Conservation (phyloP, 2,113 vertebrate species). For the Leucopsar rothschildi region DNA sequence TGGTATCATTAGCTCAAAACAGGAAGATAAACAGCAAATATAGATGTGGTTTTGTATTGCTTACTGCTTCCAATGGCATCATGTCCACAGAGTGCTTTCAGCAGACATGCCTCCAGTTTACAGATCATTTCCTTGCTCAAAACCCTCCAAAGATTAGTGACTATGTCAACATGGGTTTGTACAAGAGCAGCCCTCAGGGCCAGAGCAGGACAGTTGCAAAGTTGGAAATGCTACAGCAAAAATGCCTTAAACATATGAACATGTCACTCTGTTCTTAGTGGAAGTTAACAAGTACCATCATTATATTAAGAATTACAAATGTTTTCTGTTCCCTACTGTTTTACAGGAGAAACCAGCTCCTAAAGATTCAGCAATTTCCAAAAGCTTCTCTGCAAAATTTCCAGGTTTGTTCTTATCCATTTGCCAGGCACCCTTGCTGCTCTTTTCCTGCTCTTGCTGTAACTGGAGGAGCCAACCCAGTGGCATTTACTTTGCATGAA, state of each 20-base stretch:
- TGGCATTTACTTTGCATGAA: background rate
- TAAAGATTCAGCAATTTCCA: background rate
- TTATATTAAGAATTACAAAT: background rate
- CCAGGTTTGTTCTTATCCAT: background rate
- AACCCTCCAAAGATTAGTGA: constrained; percentile 11
- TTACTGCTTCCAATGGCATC: background rate
- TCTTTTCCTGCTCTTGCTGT: background rate
- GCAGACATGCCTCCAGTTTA: background rate
- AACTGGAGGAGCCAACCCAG: background rate
- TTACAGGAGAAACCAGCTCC: background rate
- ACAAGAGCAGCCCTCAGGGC: background rate
- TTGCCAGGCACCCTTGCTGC: background rate
- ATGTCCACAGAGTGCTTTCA: background rate
- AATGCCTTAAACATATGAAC: background rate
- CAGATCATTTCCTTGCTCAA: background rate
- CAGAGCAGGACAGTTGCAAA: background rate
- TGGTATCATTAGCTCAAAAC: background rate
- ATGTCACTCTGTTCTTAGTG: background rate
- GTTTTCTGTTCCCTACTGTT: background rate
- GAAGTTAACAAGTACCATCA: background rate
- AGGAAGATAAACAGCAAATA: background rate
- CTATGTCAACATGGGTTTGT: background rate
- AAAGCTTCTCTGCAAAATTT: background rate
- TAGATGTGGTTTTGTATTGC: background rate
- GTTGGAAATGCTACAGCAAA: background rate